A percentile compares a stretch with the other conserved stretches of the same genome.
Evolutionary conservation across 2,888 invertebrate species (phyloP).

Genomic region (Nephrocerus scutellatus): DNA sequence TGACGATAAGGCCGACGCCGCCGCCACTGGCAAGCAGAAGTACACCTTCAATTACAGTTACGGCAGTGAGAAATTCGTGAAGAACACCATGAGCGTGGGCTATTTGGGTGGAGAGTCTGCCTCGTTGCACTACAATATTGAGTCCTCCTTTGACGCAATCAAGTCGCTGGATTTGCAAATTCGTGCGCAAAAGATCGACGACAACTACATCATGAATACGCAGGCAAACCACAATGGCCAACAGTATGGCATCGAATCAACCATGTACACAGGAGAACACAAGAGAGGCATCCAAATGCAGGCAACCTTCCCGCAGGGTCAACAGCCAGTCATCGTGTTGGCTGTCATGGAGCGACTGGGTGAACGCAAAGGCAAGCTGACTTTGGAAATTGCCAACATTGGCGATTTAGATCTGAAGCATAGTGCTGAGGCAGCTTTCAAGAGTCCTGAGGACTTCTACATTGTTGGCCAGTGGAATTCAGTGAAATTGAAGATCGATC

Average conservation of each 20-base stretch:
- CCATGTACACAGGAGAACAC: conserved; percentile 51
- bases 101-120: conserved; percentile 44
- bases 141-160: conserved; percentile 49
- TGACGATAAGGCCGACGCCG: conserved; percentile 25
- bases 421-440: conserved; percentile 52
- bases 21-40: conserved; percentile 26
- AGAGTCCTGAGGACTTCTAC: conserved; percentile 58
- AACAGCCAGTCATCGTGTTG: conserved; percentile 34
- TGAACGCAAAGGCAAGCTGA: conserved; percentile 55
- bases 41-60: conserved; percentile 33
- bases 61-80: conserved; percentile 45
- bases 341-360: conserved; percentile 45
- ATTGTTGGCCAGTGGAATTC: conserved; percentile 58
- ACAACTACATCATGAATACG: conserved; percentile 44
- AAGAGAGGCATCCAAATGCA: conserved; percentile 54
- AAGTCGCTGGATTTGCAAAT: conserved; percentile 51
- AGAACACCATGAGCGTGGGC: conserved; percentile 37
- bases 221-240: conserved; percentile 53
- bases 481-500: conserved; percentile 57
- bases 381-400: conserved; percentile 52
- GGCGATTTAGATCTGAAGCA: conserved; percentile 52
- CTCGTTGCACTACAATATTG: conserved; percentile 46
- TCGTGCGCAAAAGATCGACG: conserved; percentile 37
- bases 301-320: conserved; percentile 50
- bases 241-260: conserved; percentile 53